Evolutionary conservation across 2,888 invertebrate genomes (phyloP).

Genomic region (Cyaniris semiargus): DNA sequence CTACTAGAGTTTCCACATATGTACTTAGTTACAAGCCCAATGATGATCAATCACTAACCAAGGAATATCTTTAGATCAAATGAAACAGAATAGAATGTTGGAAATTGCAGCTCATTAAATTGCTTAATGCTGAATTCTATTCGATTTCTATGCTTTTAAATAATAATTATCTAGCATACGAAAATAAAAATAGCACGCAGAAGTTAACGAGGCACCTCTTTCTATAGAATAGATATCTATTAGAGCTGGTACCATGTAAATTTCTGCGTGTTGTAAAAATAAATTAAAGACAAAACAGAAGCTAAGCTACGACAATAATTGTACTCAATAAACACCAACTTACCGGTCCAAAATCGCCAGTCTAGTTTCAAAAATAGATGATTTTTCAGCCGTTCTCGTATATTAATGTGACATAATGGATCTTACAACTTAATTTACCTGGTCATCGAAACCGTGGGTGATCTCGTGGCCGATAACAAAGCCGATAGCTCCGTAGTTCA

Average conservation of each 20-base stretch:
- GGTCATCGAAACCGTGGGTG: conserved; percentile 93
- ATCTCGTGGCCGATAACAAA: conserved; percentile 96
- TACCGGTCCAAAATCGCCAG: conserved; percentile 14
- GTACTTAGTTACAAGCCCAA: not conserved
- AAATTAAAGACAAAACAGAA: not conserved
- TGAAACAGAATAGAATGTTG: not conserved
- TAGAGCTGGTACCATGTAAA: not conserved
- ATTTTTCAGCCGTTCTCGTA: conserved; percentile 7
- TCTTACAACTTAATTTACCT: conserved; percentile 59
- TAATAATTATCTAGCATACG: not conserved
- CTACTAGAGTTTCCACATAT: not conserved
- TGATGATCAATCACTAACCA: not conserved
- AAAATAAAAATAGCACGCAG: not conserved
- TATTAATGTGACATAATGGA: not conserved
- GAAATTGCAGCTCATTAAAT: not conserved
- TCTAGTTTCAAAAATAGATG: conserved; percentile 17
- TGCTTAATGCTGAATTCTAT: not conserved
- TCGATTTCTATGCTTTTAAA: not conserved
- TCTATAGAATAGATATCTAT: too few species aligned
- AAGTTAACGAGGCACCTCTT: not conserved
- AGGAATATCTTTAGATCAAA: not conserved
- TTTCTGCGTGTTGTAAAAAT: not conserved
- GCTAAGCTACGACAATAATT: not conserved
- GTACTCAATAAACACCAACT: not conserved
- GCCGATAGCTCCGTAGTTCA: conserved; percentile 96